Conservation (phyloP, 2,113 vertebrate species). For the Tetrao urogallus region DNA sequence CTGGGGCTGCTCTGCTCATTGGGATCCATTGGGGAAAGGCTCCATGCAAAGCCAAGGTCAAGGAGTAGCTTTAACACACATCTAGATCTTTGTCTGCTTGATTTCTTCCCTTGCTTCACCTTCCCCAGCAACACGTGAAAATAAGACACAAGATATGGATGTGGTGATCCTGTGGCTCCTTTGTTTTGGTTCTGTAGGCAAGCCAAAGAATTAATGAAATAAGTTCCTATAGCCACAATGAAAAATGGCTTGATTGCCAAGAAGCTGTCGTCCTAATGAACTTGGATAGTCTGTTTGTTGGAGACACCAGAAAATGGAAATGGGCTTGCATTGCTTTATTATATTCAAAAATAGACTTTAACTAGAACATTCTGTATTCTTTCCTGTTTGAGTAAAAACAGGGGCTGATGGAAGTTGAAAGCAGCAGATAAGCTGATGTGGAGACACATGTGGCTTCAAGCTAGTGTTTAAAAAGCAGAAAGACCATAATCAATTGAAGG, state of each 20-base stretch:
- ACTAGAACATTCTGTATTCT: slow-evolving; percentile 65
- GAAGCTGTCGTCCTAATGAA: slow-evolving; percentile 41
- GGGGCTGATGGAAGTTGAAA: slow-evolving; percentile 70
- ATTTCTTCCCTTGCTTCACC: background rate
- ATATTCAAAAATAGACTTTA: slow-evolving; percentile 66
- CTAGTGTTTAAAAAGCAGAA: slow-evolving; percentile 35
- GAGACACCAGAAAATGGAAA: slow-evolving; percentile 59
- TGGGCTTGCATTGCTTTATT: slow-evolving; percentile 49
- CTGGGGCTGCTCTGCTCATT: background rate
- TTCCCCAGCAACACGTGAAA: background rate
- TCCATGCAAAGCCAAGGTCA: background rate
- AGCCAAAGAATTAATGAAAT: slow-evolving; percentile 34
- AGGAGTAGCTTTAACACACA: accelerated
- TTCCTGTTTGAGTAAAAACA: slow-evolving; percentile 68
- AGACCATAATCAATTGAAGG: slow-evolving; percentile 41
- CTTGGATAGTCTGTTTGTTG: slow-evolving; percentile 20
- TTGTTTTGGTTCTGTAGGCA: background rate
- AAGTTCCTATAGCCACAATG: slow-evolving; percentile 31
- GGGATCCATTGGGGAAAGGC: background rate
- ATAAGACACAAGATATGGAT: background rate
- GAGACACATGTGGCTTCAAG: slow-evolving; percentile 58
- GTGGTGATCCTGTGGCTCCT: background rate
- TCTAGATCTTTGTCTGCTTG: background rate
- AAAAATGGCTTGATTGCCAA: slow-evolving; percentile 34
- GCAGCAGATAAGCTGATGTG: slow-evolving; percentile 68